Conservation (phyloP, 2,888 invertebrate species). For the Drepanosiphum platanoidis region DNA sequence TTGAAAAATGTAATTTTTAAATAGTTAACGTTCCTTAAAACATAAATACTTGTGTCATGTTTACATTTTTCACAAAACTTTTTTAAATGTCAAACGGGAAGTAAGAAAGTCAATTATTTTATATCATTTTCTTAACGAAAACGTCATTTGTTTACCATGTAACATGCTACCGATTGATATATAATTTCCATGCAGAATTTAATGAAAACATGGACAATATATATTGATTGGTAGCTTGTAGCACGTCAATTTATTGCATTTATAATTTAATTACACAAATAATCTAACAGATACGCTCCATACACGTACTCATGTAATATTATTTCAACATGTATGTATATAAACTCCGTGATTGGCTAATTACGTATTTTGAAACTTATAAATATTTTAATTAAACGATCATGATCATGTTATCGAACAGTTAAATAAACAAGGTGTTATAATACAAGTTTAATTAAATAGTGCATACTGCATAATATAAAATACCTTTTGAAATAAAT, state of each 20-base stretch:
- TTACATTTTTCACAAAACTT: neutral
- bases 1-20: too few species aligned
- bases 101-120: neutral
- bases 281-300: constrained; percentile 27
- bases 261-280: constrained; percentile 27
- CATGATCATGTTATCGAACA: neutral
- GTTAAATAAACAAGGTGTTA: neutral
- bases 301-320: constrained; percentile 15
- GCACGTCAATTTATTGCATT: constrained; percentile 16
- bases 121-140: neutral
- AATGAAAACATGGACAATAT: constrained; percentile 21
- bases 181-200: constrained; percentile 11
- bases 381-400: constrained; percentile 34
- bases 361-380: constrained; percentile 29
- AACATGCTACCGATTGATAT: constrained; percentile 3
- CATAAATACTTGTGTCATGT: neutral
- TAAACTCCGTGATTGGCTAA: constrained; percentile 6
- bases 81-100: too few species aligned
- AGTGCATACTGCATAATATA: neutral
- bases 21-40: too few species aligned
- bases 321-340: neutral
- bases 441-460: neutral
- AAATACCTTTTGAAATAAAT: neutral
- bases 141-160: neutral
- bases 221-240: neutral